Evolutionary conservation across 1,140 invertebrate genomes (phyloP).

Genomic region (Agraylea sexmaculata): DNA sequence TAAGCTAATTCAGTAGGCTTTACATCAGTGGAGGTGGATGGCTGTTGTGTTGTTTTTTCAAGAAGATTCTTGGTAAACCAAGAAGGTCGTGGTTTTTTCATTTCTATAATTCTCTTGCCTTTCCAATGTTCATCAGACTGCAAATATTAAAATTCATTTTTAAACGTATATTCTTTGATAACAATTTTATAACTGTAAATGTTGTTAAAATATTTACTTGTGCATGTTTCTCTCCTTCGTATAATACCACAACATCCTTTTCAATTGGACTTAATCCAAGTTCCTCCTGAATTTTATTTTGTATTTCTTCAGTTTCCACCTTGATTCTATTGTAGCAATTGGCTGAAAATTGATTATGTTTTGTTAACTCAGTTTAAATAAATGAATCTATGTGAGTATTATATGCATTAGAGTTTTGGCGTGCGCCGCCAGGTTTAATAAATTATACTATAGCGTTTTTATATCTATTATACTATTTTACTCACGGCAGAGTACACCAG

Average conservation of each 20-base stretch:
- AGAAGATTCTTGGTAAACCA: slow-evolving; percentile 77
- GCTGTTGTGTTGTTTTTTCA: slow-evolving; percentile 57
- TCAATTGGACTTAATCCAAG: slow-evolving; percentile 61
- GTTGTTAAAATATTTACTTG: slow-evolving; percentile 28
- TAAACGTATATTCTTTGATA: not conserved
- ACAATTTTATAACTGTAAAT: slow-evolving; percentile 1
- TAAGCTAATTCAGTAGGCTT: slow-evolving; percentile 61
- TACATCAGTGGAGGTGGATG: slow-evolving; percentile 51
- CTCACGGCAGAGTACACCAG: slow-evolving; percentile 66
- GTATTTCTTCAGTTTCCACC: slow-evolving; percentile 65
- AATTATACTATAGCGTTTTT: too few species aligned
- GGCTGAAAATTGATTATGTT: slow-evolving; percentile 45
- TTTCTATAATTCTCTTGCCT: slow-evolving; percentile 59
- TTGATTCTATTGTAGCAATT: slow-evolving; percentile 73
- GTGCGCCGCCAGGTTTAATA: too few species aligned
- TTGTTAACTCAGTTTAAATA: too few species aligned
- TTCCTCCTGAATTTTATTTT: slow-evolving; percentile 58
- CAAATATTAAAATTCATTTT: not conserved
- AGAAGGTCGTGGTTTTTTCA: slow-evolving; percentile 56
- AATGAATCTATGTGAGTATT: too few species aligned
- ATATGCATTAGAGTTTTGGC: too few species aligned
- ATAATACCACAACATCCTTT: slow-evolving; percentile 72
- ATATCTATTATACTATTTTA: too few species aligned
- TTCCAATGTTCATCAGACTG: slow-evolving; percentile 39
- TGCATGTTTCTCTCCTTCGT: slow-evolving; percentile 61